Evolutionary conservation across 2,797 vertebrate species (phyloP), one percentile per base, ranked within the genome.

Genomic region (Esox masquinongy): DNA sequence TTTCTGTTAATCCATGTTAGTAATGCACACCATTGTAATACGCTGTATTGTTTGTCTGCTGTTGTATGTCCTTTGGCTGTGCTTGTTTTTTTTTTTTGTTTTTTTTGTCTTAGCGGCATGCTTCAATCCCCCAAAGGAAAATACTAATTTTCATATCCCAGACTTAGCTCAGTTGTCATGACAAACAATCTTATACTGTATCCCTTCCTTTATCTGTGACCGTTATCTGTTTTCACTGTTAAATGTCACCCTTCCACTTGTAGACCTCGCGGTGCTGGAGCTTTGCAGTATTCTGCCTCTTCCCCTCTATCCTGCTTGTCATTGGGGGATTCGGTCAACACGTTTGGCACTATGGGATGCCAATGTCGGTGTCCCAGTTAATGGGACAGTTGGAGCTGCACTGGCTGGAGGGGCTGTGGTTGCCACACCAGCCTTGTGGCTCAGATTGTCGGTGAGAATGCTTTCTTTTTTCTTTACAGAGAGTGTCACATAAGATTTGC

Each of bases 391-490:
- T 93, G 80, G 86, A 94, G 53, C 83, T 94, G 78, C 90, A 91
- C 76, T 91, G 89, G 91, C 76, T 92, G 17, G 90, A 94, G 31
- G 89, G 88, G 50, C 74, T 93, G 26, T 84, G 89, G 72, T 39
- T 89, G 0, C 16, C 78, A 0, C 77, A 85, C n/a, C 84, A 92
- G 66, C 76, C 83, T 0, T 95, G 94, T 69, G 87, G 82, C 75
- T 22, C 77, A 0, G 91, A 95, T 16, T 95, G 95, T 84, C 90
- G 93, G 95, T 93, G 77, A 91, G 92, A 63, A 70, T 12, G 43
- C 12, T 14, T 11, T 47, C 12, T 11, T 43, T 43, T 43, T 31
- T 39, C 36, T 39, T 39, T 39, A 39, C 5, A 5, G 70, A 61
- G 68, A 72, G 31, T 16, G 26, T 12, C 29, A 22, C 17, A n/a